Conservation (phyloP, 2,888 invertebrate genomes). For the Pandemis corylana region DNA sequence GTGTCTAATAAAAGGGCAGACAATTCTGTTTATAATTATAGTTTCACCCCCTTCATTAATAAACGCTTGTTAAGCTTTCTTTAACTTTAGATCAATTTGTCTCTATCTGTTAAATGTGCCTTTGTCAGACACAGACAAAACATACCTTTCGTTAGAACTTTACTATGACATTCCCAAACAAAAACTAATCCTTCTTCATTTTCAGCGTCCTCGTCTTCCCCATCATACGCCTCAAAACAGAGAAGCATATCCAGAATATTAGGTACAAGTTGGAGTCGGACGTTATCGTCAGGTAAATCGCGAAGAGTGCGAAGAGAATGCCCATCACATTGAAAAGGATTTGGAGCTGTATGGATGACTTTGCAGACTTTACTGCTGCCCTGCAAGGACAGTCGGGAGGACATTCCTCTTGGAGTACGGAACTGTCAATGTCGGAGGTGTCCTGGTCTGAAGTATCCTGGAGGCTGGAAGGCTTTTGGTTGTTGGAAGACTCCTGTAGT, state of each 20-base stretch:
- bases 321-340: conserved; percentile 66
- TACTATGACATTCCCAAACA: background rate
- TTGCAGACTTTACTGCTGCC: conserved; percentile 35
- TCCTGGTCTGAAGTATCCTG: background rate
- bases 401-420: conserved; percentile 51
- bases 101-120: no score
- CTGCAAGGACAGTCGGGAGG: conserved; percentile 62
- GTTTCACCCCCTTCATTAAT: no score
- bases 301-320: conserved; percentile 68
- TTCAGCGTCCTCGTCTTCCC: conserved; percentile 54
- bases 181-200: conserved; percentile 57
- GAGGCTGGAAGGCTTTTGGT: background rate
- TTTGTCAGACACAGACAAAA: no score
- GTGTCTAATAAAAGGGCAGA: background rate
- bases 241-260: conserved; percentile 74
- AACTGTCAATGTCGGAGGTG: conserved; percentile 23
- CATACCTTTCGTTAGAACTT: background rate
- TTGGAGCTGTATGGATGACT: conserved; percentile 43
- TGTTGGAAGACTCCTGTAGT: background rate
- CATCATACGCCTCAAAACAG: conserved; percentile 69
- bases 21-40: no score
- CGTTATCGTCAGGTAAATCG: conserved; percentile 69
- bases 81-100: no score
- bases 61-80: no score
- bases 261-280: conserved; percentile 74